Conservation (phyloP, 1,140 invertebrate genomes). For the Heliconius hermathena region DNA sequence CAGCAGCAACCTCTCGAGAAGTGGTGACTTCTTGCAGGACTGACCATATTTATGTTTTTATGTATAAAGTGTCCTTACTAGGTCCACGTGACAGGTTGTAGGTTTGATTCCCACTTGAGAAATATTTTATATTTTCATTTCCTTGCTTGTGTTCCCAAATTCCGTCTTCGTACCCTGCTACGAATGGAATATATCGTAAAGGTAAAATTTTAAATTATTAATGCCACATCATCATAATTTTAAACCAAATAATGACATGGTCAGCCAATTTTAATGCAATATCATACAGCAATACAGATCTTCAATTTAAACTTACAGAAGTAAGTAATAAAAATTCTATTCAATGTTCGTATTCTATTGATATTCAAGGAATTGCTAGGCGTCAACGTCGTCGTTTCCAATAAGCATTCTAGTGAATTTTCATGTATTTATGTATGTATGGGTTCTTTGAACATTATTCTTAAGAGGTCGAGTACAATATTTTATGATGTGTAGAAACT, state of each 20-base stretch:
- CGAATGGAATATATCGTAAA: too few relatives aligned
- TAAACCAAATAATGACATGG: too few relatives aligned
- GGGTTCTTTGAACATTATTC: neutral
- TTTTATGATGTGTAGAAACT: neutral
- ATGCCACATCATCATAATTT: too few relatives aligned
- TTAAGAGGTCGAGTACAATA: neutral
- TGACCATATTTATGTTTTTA: too few relatives aligned
- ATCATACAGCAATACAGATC: neutral
- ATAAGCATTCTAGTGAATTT: neutral
- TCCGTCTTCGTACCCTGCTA: too few relatives aligned
- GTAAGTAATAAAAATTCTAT: slow-evolving; percentile 4
- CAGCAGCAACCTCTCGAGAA: too few relatives aligned
- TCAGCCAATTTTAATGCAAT: neutral
- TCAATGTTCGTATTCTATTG: neutral
- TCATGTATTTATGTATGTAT: slow-evolving; percentile 3
- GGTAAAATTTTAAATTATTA: too few relatives aligned
- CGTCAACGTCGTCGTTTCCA: slow-evolving; percentile 7
- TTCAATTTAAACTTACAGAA: neutral
- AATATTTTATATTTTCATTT: neutral
- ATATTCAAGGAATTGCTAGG: slow-evolving; percentile 6
- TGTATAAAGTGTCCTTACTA: too few relatives aligned
- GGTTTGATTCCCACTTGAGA: too few relatives aligned
- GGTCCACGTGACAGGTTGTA: too few relatives aligned
- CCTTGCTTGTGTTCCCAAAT: too few relatives aligned
- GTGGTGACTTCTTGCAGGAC: too few relatives aligned